phyloP scores from a whole-genome alignment of 2,888 invertebrate species.

The Tachina fera region DNA sequence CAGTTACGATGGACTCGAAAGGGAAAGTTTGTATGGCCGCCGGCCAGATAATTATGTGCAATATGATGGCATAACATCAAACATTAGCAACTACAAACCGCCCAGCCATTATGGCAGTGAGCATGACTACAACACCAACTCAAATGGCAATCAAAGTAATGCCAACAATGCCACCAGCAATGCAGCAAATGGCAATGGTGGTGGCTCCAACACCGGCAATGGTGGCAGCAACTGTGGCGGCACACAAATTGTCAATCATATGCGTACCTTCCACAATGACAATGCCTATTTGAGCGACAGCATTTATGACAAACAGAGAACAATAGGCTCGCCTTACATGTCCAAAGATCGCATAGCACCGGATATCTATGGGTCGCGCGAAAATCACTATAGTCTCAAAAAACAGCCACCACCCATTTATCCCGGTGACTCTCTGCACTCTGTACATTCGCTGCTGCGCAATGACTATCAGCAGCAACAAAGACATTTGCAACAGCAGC shows the following conservation, averaged over 20 bases:
- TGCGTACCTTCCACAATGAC: conserved; percentile 82
- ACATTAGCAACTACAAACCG: conserved; percentile 78
- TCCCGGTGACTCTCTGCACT: conserved; percentile 80
- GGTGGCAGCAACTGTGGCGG: conserved; percentile 75
- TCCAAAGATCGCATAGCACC: conserved; percentile 82
- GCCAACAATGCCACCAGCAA: conserved; percentile 74
- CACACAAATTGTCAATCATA: conserved; percentile 81
- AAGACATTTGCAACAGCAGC: conserved; percentile 80
- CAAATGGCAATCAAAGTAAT: conserved; percentile 69
- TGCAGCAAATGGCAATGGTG: conserved; percentile 59
- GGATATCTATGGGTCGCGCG: conserved; percentile 82
- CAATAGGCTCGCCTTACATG: conserved; percentile 81
- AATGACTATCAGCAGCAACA: conserved; percentile 82
- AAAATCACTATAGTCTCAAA: conserved; percentile 81
- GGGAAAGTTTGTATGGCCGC: conserved; percentile 79
- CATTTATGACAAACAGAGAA: conserved; percentile 82
- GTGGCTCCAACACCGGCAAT: conserved; percentile 7
- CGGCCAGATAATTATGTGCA: conserved; percentile 81
- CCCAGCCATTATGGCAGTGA: conserved; percentile 82
- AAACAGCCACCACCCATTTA: conserved; percentile 78
- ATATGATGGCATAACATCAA: conserved; percentile 74
- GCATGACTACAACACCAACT: conserved; percentile 78
- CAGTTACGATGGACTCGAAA: conserved; percentile 77
- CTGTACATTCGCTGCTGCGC: conserved; percentile 82
- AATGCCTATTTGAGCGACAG: conserved; percentile 81